Percentiles rank a stretch among this genome's conserved stretches.
Conservation (phyloP, 2,797 vertebrate genomes). For the Taeniopygia guttata region DNA sequence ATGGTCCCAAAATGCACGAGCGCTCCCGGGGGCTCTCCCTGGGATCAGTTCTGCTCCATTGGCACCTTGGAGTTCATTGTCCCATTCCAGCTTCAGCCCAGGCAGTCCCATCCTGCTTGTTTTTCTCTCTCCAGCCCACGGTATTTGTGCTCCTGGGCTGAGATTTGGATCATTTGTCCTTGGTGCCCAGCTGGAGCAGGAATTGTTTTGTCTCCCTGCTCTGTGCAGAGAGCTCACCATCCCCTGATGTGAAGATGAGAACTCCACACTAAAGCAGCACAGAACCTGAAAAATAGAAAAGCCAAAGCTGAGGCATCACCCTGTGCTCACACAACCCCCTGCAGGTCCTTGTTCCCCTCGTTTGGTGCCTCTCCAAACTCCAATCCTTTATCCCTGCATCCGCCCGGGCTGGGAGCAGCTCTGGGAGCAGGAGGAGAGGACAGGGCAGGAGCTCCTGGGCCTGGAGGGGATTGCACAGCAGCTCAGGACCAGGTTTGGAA, state of each 20-base stretch:
- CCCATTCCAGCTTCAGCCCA: too few species aligned
- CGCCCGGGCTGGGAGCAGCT: rapidly evolving
- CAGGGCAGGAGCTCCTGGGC: background rate
- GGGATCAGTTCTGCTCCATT: too few species aligned
- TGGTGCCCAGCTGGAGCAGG: too few species aligned
- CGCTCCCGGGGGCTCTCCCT: too few species aligned
- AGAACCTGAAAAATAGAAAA: rapidly evolving
- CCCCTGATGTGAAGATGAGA: too few species aligned
- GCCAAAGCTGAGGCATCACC: background rate
- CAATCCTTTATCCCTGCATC: rapidly evolving
- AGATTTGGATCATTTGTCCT: too few species aligned
- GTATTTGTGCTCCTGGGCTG: too few species aligned
- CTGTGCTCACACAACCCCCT: rapidly evolving
- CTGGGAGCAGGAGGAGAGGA: background rate
- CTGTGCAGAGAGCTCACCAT: background rate
- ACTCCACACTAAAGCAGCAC: background rate
- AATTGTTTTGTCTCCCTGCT: background rate
- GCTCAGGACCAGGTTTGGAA: background rate
- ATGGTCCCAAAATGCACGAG: too few species aligned
- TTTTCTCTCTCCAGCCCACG: too few species aligned
- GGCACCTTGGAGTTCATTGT: too few species aligned
- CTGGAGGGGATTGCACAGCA: background rate
- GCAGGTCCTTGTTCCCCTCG: rapidly evolving
- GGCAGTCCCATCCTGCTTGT: too few species aligned
- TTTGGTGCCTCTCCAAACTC: background rate